A percentile compares a stretch with the other conserved stretches of the same genome.
Conservation (phyloP, 2,797 vertebrate genomes). For the Trichosurus vulpecula region DNA sequence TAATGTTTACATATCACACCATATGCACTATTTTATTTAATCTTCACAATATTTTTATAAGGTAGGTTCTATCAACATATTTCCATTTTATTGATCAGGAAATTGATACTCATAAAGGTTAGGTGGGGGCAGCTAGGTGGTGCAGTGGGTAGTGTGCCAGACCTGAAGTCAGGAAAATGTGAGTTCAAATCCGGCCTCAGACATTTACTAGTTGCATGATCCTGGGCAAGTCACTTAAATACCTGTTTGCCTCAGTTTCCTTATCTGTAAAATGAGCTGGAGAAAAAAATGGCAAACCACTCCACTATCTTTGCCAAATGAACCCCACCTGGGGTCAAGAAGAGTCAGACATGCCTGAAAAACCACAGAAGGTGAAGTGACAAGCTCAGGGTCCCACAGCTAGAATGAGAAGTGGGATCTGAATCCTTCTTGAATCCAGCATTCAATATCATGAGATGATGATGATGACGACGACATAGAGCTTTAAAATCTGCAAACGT, state of each 20-base stretch:
- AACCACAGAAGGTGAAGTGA: neutral
- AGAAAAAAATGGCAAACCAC: neutral
- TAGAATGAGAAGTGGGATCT: neutral
- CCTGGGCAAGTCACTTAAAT: neutral
- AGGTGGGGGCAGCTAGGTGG: neutral
- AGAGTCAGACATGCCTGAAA: neutral
- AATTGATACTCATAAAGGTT: neutral
- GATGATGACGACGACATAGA: too few relatives aligned
- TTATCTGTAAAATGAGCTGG: neutral
- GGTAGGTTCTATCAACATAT: neutral
- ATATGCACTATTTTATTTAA: neutral
- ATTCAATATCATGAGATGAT: neutral
- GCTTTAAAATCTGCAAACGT: neutral
- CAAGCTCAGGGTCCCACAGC: neutral
- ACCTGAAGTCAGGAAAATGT: neutral
- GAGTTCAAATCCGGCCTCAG: neutral
- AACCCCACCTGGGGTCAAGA: neutral
- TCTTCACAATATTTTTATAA: neutral
- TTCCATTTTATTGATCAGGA: neutral
- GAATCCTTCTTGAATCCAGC: neutral
- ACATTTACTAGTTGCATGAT: neutral
- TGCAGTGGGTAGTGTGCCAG: neutral
- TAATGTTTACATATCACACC: neutral
- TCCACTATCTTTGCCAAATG: neutral
- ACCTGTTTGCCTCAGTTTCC: neutral